A percentile compares a stretch with the other conserved stretches of the same genome.
Evolutionary conservation across 2,888 invertebrate species (phyloP).

Genomic region (Kryphioiulus occultus): DNA sequence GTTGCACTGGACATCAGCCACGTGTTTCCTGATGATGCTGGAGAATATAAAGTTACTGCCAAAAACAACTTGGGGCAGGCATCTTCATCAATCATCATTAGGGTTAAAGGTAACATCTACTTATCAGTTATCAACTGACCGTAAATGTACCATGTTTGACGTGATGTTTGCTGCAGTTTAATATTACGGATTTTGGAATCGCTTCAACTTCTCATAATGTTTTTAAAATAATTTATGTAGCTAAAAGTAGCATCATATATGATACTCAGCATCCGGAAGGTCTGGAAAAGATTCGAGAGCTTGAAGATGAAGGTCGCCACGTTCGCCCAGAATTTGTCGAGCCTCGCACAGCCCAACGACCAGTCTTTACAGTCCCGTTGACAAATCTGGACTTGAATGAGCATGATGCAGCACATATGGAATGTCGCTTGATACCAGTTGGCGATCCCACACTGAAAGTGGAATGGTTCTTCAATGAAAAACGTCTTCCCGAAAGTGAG

Average conservation of each 20-base stretch:
- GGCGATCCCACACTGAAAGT: constrained; percentile 93
- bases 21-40: constrained; percentile 93
- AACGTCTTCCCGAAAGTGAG: constrained; percentile 82
- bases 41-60: constrained; percentile 91
- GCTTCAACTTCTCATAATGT: background rate
- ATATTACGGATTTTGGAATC: background rate
- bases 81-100: constrained; percentile 80
- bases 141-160: background rate
- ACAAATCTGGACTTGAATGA: constrained; percentile 91
- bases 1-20: constrained; percentile 94
- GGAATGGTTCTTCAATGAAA: constrained; percentile 94
- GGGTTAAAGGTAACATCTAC: constrained; percentile 69
- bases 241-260: constrained; percentile 77
- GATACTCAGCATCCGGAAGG: constrained; percentile 95
- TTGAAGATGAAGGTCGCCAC: constrained; percentile 73
- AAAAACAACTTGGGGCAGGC: constrained; percentile 91
- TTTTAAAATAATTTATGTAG: constrained; percentile 46
- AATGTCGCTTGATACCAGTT: constrained; percentile 91
- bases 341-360: constrained; percentile 85
- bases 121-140: background rate
- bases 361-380: constrained; percentile 92
- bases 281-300: constrained; percentile 86
- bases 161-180: background rate
- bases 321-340: constrained; percentile 76
- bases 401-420: constrained; percentile 93